Evolutionary conservation across 30 jellyfish, hydroid and myxozoan genomes (phyloP).

Genomic region (Mastigias papua): DNA sequence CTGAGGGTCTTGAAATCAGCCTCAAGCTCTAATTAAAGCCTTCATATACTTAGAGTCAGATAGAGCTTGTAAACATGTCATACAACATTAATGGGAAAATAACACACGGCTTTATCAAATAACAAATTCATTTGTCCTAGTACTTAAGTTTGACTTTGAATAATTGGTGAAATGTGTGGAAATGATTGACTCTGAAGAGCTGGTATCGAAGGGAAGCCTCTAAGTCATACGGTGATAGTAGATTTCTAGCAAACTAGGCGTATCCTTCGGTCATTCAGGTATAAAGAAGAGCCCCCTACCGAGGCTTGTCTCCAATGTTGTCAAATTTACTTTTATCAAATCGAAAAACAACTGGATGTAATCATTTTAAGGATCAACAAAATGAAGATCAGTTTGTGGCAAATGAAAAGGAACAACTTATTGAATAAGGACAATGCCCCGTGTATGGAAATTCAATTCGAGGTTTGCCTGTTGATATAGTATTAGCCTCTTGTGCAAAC

Average conservation of each 20-base stretch:
- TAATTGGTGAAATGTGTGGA: too few relatives aligned
- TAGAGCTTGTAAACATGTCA: too few relatives aligned
- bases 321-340: not conserved
- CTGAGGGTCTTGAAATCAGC: too few relatives aligned
- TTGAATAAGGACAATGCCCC: not conserved
- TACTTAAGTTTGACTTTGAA: too few relatives aligned
- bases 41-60: too few relatives aligned
- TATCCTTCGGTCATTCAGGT: not conserved
- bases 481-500: not conserved
- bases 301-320: not conserved
- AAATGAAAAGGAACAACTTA: not conserved
- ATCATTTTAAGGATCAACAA: slow-evolving; percentile 2
- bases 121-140: too few relatives aligned
- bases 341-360: not conserved
- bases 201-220: too few relatives aligned
- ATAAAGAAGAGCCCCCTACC: not conserved
- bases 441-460: slow-evolving; percentile 3
- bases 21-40: too few relatives aligned
- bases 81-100: too few relatives aligned
- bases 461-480: not conserved
- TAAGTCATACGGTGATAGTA: too few relatives aligned
- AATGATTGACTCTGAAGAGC: too few relatives aligned
- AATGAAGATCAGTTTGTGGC: not conserved
- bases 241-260: not conserved
- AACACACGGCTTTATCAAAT: too few relatives aligned